These are phyloP conservation scores for Hydrophis major DNA, from an alignment of 2,797 vertebrate species.

Conservation along the genomic window DNA sequence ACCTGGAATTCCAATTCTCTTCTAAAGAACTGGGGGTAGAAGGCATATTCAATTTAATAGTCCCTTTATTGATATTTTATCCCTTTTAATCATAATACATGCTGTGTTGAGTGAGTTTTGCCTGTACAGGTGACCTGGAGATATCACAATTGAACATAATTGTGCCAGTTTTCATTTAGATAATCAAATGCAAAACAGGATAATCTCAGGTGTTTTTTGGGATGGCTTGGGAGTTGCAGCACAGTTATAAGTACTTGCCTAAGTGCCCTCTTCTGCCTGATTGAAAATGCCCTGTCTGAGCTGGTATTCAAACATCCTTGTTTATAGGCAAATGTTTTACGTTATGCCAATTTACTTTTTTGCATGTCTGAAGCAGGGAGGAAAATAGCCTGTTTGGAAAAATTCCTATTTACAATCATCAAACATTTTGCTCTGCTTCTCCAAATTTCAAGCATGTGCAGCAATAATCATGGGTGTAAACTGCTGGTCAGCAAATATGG, in stretches of 20 bases:
- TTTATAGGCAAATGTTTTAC: neutral
- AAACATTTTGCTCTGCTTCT: neutral
- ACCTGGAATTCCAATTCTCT: neutral
- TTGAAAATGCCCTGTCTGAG: neutral
- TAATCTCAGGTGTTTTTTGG: neutral
- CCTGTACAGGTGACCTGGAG: neutral
- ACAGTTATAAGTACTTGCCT: neutral
- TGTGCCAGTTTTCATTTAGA: neutral
- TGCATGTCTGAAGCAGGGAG: neutral
- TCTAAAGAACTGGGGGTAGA: neutral
- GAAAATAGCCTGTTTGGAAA: neutral
- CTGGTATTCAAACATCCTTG: neutral
- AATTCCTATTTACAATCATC: slow-evolving; percentile 1
- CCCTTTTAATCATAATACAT: neutral
- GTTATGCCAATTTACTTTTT: neutral
- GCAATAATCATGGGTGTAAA: slow-evolving; percentile 11
- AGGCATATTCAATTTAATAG: neutral
- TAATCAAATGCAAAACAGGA: neutral
- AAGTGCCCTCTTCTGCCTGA: neutral
- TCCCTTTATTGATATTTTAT: neutral
- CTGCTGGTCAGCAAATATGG: slow-evolving; percentile 15
- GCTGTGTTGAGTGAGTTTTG: neutral
- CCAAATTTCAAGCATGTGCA: slow-evolving; percentile 13
- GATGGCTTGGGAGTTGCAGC: neutral
- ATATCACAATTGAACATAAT: neutral